Percentiles rank a stretch among this genome's conserved stretches.
These are phyloP conservation scores for Lates calcarifer DNA, from an alignment of 2,113 vertebrate genomes.

Conservation along the genomic window DNA sequence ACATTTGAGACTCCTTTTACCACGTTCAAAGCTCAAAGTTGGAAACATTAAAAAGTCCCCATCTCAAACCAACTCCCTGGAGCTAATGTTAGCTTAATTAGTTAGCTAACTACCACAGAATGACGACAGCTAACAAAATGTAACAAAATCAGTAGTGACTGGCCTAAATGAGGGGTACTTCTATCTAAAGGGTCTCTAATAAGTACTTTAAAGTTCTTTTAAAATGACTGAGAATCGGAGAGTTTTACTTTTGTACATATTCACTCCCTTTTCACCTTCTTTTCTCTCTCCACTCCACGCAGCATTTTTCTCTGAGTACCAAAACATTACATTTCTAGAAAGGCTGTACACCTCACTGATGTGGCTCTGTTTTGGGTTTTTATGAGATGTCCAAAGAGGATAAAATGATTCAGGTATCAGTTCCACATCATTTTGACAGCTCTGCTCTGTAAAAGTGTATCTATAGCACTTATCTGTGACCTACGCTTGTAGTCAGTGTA, in stretches of 20 bases:
- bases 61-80: no score
- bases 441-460: conserved; percentile 17
- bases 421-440: conserved; percentile 30
- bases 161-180: not conserved
- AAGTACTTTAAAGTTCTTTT: no score
- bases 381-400: conserved; percentile 2
- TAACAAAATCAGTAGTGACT: not conserved
- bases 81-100: not conserved
- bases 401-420: not conserved
- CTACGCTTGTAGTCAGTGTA: conserved; percentile 8
- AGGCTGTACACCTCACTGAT: not conserved
- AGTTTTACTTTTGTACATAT: not conserved
- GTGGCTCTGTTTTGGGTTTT: not conserved
- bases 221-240: not conserved
- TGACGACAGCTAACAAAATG: no score
- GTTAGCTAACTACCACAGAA: not conserved
- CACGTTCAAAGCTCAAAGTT: not conserved
- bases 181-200: not conserved
- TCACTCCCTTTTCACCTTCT: not conserved
- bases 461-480: conserved; percentile 25
- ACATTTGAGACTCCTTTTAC: not conserved
- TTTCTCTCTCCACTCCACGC: not conserved
- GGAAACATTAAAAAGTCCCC: not conserved
- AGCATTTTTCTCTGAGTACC: not conserved
- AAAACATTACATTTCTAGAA: not conserved